Conservation (phyloP, 2,797 vertebrate genomes). For the Gymnothorax javanicus region DNA sequence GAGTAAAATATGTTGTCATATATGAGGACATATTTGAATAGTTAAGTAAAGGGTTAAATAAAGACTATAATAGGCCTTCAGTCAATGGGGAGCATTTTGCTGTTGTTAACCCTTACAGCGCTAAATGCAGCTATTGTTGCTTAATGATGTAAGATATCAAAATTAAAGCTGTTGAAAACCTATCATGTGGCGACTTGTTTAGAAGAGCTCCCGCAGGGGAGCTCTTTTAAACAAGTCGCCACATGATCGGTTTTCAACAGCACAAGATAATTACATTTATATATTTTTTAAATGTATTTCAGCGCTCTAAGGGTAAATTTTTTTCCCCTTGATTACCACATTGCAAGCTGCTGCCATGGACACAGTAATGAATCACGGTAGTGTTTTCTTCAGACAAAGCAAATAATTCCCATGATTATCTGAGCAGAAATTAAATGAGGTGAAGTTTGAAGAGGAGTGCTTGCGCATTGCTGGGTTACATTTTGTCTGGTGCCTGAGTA, state of each 20-base stretch:
- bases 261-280: too few species aligned
- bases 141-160: too few species aligned
- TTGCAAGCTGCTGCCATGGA: background rate
- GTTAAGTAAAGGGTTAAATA: background rate
- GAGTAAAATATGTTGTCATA: background rate
- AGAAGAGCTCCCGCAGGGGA: too few species aligned
- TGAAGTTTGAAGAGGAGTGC: background rate
- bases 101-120: background rate
- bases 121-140: too few species aligned
- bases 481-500: background rate
- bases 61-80: background rate
- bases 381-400: background rate
- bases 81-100: background rate
- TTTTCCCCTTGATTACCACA: background rate
- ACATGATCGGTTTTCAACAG: too few species aligned
- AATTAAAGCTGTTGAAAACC: too few species aligned
- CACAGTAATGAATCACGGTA: background rate
- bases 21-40: background rate
- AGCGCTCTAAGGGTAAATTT: background rate
- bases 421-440: constrained; percentile 18
- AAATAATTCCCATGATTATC: constrained; percentile 68
- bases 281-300: too few species aligned
- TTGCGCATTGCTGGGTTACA: background rate
- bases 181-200: too few species aligned
- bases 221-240: too few species aligned